Evolutionary conservation across 2,888 invertebrate species (phyloP).

Genomic region (Branchellion lobata): DNA sequence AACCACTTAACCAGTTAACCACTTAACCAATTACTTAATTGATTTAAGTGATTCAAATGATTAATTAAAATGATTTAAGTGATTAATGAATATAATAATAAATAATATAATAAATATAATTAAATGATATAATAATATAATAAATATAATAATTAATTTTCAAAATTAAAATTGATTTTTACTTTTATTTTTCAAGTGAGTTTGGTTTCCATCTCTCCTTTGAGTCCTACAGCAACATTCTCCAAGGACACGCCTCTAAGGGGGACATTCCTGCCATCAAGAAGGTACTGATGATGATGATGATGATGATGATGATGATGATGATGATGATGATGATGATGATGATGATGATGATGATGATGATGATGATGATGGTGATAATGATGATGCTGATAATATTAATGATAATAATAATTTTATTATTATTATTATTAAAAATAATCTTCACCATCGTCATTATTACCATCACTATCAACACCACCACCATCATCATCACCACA

Average conservation of each 20-base stretch:
- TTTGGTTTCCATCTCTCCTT: neutral
- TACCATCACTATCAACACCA: neutral
- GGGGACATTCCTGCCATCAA: neutral
- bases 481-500: neutral
- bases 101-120: too few species aligned
- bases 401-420: neutral
- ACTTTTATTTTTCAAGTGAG: too few species aligned
- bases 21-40: too few species aligned
- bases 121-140: too few species aligned
- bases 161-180: too few species aligned
- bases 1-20: too few species aligned
- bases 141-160: too few species aligned
- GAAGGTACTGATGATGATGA: slow-evolving; percentile 43
- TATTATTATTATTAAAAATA: too few species aligned
- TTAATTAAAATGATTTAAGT: too few species aligned
- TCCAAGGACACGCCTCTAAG: neutral
- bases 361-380: slow-evolving; percentile 21
- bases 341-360: slow-evolving; percentile 44
- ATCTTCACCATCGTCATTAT: neutral
- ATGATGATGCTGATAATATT: slow-evolving; percentile 46
- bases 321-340: neutral
- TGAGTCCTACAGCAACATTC: neutral
- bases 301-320: slow-evolving; percentile 46
- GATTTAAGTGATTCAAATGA: too few species aligned
- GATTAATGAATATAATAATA: too few species aligned